These are phyloP conservation scores for Philaenus spumarius DNA, from an alignment of 1,140 invertebrate species.

Conservation along the genomic window DNA sequence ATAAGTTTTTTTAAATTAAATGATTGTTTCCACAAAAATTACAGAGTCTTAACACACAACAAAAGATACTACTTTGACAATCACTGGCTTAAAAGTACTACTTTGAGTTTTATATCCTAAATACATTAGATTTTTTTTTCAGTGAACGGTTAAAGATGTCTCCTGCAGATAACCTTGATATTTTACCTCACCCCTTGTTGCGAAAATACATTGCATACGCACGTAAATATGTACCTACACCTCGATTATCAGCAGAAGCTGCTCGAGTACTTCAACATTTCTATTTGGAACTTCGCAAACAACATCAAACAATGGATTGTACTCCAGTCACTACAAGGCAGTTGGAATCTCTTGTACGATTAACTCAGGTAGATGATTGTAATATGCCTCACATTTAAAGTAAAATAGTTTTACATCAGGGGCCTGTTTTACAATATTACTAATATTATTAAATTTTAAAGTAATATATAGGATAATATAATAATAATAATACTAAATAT, in stretches of 20 bases:
- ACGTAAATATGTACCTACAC: constrained; percentile 72
- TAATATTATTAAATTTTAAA: no score
- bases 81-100: no score
- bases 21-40: no score
- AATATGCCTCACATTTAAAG: no score
- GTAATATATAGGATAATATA: no score
- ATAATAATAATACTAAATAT: no score
- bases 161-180: constrained; percentile 55
- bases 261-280: constrained; percentile 65
- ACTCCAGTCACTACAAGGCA: constrained; percentile 77
- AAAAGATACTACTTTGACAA: no score
- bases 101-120: constrained; percentile 4
- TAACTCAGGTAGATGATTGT: constrained; percentile 62
- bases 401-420: no score
- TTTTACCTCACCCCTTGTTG: constrained; percentile 65
- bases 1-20: no score
- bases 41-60: no score
- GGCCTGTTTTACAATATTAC: no score
- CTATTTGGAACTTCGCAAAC: constrained; percentile 70
- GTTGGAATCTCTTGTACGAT: constrained; percentile 78
- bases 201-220: constrained; percentile 91
- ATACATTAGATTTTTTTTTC: constrained; percentile 32
- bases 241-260: constrained; percentile 64
- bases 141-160: constrained; percentile 56
- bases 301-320: constrained; percentile 51